phyloP scores from a whole-genome alignment of 2,888 invertebrate genomes.

The Pachymerium ferrugineum region DNA sequence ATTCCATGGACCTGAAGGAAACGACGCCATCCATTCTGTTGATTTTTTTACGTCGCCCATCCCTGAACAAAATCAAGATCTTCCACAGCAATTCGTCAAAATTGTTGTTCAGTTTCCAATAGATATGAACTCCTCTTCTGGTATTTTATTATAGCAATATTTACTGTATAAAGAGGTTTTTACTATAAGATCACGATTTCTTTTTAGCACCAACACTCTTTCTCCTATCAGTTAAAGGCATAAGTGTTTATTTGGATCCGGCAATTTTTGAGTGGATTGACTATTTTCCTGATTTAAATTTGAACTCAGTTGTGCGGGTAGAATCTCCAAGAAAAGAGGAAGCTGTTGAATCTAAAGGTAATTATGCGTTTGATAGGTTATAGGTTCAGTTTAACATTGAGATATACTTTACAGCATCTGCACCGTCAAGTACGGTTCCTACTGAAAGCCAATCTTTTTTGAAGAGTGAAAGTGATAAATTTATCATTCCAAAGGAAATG shows the following conservation, averaged over 20 bases:
- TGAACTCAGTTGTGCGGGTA: background rate
- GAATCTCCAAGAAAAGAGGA: background rate
- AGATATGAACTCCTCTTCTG: background rate
- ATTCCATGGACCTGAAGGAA: slow-evolving; percentile 21
- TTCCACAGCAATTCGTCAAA: background rate
- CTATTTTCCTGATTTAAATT: slow-evolving; percentile 2
- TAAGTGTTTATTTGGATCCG: slow-evolving; percentile 28
- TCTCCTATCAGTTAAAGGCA: background rate
- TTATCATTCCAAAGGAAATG: background rate
- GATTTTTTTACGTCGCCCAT: background rate
- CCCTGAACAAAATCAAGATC: background rate
- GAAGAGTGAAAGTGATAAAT: background rate
- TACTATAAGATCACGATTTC: background rate
- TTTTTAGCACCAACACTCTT: slow-evolving; percentile 30
- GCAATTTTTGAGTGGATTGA: slow-evolving; percentile 1
- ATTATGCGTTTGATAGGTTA: no score
- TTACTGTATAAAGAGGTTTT: background rate
- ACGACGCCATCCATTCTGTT: background rate
- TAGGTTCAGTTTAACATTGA: no score
- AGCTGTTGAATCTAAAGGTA: background rate
- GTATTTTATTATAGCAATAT: background rate
- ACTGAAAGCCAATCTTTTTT: background rate
- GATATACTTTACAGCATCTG: no score
- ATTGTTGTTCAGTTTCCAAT: slow-evolving; percentile 12
- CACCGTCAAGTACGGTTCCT: background rate